A percentile compares a stretch with the other conserved stretches of the same genome.
Conservation (phyloP, 2,888 invertebrate species). For the Acronicta aceris region DNA sequence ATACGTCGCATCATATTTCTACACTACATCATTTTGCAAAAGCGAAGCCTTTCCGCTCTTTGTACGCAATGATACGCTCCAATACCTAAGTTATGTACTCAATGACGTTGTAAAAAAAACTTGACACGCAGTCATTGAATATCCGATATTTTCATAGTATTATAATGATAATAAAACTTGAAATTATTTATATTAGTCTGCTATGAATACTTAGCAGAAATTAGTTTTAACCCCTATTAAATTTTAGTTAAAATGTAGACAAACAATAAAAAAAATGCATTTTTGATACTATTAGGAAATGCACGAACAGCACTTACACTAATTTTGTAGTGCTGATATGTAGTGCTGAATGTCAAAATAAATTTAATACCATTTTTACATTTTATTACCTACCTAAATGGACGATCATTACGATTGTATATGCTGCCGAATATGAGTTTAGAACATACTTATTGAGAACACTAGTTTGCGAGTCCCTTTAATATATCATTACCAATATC, state of each 20-base stretch:
- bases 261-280: no score
- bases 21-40: not conserved
- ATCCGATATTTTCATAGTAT: no score
- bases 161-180: not conserved
- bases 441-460: constrained; percentile 27
- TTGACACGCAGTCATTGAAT: not conserved
- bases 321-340: constrained; percentile 27
- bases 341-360: constrained; percentile 25
- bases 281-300: constrained; percentile 13
- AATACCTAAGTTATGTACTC: no score
- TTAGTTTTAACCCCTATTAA: no score
- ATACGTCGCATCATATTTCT: constrained; percentile 9
- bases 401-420: constrained; percentile 38
- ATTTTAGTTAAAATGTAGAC: no score
- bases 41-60: not conserved
- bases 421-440: constrained; percentile 29
- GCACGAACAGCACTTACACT: constrained; percentile 8
- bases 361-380: constrained; percentile 25
- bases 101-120: not conserved
- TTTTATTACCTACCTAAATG: constrained; percentile 28
- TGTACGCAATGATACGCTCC: not conserved
- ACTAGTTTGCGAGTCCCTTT: constrained; percentile 51
- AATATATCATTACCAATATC: constrained; percentile 50
- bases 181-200: no score
- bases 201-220: no score